Conservation (phyloP, 1,140 invertebrate genomes). For the Nasonia giraulti region DNA sequence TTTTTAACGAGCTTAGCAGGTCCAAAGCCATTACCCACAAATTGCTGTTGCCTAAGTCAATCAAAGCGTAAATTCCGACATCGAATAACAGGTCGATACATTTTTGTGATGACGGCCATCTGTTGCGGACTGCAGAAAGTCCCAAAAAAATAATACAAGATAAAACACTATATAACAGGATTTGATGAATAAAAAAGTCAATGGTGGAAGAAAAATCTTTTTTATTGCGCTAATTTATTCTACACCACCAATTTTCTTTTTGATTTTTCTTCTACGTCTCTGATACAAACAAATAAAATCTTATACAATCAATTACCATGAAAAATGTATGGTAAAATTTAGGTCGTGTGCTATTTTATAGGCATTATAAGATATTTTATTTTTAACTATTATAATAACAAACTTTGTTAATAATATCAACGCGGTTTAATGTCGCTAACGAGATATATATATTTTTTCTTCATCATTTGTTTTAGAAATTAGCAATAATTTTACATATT, state of each 20-base stretch:
- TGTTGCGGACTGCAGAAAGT: constrained; percentile 24
- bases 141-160: constrained; percentile 50
- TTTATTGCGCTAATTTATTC: constrained; percentile 30
- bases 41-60: constrained; percentile 55
- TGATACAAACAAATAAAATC: constrained; percentile 41
- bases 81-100: constrained; percentile 52
- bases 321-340: background rate
- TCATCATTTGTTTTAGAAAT: background rate
- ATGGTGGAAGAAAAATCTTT: constrained; percentile 48
- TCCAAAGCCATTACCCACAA: constrained; percentile 59
- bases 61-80: constrained; percentile 54
- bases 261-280: background rate
- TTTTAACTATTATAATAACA: background rate
- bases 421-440: background rate
- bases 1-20: constrained; percentile 55
- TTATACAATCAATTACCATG: constrained; percentile 6
- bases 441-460: background rate
- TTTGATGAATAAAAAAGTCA: constrained; percentile 48
- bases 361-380: background rate
- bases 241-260: background rate
- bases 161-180: constrained; percentile 54
- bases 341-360: background rate
- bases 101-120: constrained; percentile 17
- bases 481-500: background rate
- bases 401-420: background rate